phyloP scores from a whole-genome alignment of 2,888 invertebrate genomes.

The Drosophila kambysellisi region DNA sequence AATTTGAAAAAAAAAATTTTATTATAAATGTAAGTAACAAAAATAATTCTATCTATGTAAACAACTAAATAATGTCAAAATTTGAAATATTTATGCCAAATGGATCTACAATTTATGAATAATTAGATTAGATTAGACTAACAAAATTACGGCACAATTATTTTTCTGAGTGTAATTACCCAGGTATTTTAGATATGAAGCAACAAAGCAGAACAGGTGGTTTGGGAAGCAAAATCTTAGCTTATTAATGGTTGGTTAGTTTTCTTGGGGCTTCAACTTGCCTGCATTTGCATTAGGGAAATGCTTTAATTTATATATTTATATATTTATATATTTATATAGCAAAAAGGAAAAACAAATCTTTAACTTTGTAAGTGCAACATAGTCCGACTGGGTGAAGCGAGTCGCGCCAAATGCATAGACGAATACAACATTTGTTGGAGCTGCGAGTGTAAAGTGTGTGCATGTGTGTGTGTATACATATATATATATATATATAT shows the following conservation, averaged over 20 bases:
- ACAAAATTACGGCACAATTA: background rate
- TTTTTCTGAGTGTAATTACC: background rate
- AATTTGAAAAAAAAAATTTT: background rate
- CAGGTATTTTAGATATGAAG: background rate
- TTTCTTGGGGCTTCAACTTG: background rate
- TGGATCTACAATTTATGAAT: background rate
- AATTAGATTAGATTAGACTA: background rate
- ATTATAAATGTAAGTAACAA: background rate
- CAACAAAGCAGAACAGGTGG: background rate
- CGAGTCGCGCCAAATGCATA: conserved; percentile 76
- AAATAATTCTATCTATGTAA: background rate
- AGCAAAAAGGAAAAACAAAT: background rate
- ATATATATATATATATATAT: conserved; percentile 5
- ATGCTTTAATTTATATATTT: background rate
- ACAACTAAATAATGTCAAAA: background rate
- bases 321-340: background rate
- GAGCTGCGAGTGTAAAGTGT: conserved; percentile 34
- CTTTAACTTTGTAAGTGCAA: background rate
- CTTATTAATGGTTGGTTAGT: background rate
- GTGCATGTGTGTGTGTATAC: conserved; percentile 15
- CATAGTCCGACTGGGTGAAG: conserved; percentile 41
- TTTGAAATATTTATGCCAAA: background rate
- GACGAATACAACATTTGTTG: conserved; percentile 63
- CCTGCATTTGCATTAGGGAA: background rate
- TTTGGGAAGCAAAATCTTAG: background rate